Conservation (phyloP, 1,140 invertebrate genomes). For the Cyrtorhinus lividipennis region DNA sequence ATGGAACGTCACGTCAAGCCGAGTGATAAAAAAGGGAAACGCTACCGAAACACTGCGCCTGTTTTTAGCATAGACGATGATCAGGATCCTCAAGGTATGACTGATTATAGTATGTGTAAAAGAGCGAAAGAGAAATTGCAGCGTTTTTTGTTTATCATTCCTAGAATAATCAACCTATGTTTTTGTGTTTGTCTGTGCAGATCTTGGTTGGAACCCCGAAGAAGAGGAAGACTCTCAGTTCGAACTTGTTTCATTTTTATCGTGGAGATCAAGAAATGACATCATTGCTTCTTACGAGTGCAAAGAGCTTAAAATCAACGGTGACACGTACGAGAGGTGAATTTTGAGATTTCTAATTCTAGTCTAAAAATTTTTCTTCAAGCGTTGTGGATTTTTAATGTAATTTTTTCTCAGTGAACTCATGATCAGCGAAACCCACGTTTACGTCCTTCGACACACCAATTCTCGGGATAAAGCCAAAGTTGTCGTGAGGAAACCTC, state of each 20-base stretch:
- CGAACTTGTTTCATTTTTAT: slow-evolving; percentile 53
- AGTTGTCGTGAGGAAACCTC: slow-evolving; percentile 65
- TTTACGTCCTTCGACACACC: slow-evolving; percentile 71
- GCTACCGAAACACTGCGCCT: slow-evolving; percentile 76
- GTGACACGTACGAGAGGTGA: slow-evolving; percentile 63
- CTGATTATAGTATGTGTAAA: no score
- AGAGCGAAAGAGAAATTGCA: no score
- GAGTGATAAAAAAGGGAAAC: slow-evolving; percentile 66
- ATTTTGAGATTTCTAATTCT: no score
- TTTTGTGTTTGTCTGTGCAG: slow-evolving; percentile 25
- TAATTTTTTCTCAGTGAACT: slow-evolving; percentile 59
- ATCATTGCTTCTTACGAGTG: slow-evolving; percentile 76
- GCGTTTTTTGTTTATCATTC: no score
- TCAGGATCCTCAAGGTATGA: slow-evolving; percentile 42
- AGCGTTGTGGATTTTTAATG: no score
- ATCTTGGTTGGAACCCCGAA: slow-evolving; percentile 29
- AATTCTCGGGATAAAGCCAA: slow-evolving; percentile 59
- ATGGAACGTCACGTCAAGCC: slow-evolving; percentile 59
- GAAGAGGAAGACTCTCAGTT: slow-evolving; percentile 45
- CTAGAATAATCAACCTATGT: not conserved
- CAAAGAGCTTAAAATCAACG: slow-evolving; percentile 78
- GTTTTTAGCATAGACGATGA: slow-evolving; percentile 94
- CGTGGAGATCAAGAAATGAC: slow-evolving; percentile 70
- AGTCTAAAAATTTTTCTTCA: no score
- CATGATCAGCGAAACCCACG: slow-evolving; percentile 72